Percentiles rank a stretch among this genome's conserved stretches.
phyloP scores from a whole-genome alignment of 2,113 vertebrate genomes.

The Glaucidium brasilianum region DNA sequence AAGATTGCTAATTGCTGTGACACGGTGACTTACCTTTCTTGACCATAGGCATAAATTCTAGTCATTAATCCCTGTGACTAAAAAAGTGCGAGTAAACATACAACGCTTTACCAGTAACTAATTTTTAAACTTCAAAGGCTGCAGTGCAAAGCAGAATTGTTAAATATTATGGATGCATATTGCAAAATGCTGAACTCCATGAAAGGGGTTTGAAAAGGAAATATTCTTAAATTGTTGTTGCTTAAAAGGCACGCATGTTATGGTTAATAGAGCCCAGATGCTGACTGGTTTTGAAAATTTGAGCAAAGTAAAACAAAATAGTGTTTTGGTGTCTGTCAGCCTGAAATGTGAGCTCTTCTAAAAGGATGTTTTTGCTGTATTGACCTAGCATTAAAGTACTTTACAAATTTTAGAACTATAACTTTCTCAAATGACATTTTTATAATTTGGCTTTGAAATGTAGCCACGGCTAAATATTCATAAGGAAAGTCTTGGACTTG shows the following conservation, averaged over 20 bases:
- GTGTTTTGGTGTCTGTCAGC: conserved; percentile 61
- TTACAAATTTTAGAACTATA: conserved; percentile 45
- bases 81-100: not conserved
- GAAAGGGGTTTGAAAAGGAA: conserved; percentile 64
- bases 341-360: conserved; percentile 71
- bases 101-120: not conserved
- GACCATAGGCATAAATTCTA: not conserved
- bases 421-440: conserved; percentile 52
- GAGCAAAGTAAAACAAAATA: conserved; percentile 70
- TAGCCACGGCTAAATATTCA: not conserved
- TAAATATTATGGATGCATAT: conserved; percentile 25
- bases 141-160: not conserved
- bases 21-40: not conserved
- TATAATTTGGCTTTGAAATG: conserved; percentile 29
- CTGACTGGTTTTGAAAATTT: conserved; percentile 57
- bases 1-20: not conserved
- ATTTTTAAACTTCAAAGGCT: conserved; percentile 52
- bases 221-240: conserved; percentile 60
- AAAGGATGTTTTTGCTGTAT: conserved; percentile 38
- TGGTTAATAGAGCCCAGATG: conserved; percentile 75
- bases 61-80: not conserved
- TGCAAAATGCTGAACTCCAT: conserved; percentile 57
- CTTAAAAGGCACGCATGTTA: conserved; percentile 47
- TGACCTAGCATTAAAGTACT: conserved; percentile 48
- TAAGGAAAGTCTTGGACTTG: not conserved